phyloP scores from a whole-genome alignment of 1,140 invertebrate genomes.

The Heliconius congener region DNA sequence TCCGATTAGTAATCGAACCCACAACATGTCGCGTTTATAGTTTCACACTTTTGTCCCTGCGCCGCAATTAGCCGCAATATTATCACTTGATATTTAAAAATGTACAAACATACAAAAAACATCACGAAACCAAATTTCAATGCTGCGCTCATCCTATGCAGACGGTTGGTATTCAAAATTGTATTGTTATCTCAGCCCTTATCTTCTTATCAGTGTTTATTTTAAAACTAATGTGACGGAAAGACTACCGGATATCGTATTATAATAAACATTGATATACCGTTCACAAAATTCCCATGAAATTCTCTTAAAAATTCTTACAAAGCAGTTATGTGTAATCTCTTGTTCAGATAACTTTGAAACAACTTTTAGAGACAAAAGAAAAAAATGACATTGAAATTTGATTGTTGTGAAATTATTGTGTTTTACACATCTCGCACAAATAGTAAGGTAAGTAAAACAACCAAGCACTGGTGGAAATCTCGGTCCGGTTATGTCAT shows the following conservation, averaged over 20 bases:
- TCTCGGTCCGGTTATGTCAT: too few species aligned
- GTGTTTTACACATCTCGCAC: too few species aligned
- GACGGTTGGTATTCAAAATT: background rate
- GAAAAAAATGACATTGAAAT: too few species aligned
- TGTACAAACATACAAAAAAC: background rate
- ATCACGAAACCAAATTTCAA: background rate
- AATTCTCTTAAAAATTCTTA: background rate
- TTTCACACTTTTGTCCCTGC: too few species aligned
- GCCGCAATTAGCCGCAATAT: too few species aligned
- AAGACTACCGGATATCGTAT: slow-evolving; percentile 18
- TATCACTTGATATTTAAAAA: background rate
- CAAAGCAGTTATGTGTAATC: background rate
- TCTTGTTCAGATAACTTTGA: too few species aligned
- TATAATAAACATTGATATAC: slow-evolving; percentile 13
- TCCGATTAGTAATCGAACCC: too few species aligned
- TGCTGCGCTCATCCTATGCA: background rate
- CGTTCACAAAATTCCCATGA: background rate
- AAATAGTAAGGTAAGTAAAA: too few species aligned
- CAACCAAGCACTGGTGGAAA: too few species aligned
- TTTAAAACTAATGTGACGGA: slow-evolving; percentile 13
- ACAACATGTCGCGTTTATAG: too few species aligned
- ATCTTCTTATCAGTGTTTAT: slow-evolving; percentile 21
- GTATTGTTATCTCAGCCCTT: slow-evolving; percentile 19
- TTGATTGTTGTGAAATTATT: too few species aligned
- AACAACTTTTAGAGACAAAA: too few species aligned